Conservation (phyloP, 2,113 vertebrate species). For the Charina bottae region DNA sequence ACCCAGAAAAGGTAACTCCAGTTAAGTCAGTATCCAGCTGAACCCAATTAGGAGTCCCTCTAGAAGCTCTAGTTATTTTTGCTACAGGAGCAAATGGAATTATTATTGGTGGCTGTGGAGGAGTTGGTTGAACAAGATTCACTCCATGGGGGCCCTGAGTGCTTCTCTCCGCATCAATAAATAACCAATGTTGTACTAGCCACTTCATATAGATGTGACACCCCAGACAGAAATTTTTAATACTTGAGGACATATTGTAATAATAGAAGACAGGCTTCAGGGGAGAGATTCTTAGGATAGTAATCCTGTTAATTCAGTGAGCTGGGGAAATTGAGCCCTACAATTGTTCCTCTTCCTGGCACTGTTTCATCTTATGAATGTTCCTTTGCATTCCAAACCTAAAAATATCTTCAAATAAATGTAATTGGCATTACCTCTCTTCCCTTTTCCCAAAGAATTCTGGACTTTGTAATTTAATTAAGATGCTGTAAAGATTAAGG, state of each 20-base stretch:
- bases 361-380: neutral
- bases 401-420: neutral
- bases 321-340: neutral
- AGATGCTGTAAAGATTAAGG: neutral
- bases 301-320: neutral
- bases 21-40: neutral
- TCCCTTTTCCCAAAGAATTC: neutral
- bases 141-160: rapidly evolving
- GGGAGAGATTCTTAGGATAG: neutral
- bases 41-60: neutral
- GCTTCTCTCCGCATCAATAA: neutral
- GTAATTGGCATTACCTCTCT: neutral
- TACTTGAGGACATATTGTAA: neutral
- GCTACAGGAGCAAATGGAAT: neutral
- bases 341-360: neutral
- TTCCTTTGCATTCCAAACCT: neutral
- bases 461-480: neutral
- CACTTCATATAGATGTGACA: neutral
- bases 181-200: neutral
- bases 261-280: neutral
- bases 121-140: neutral
- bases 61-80: neutral
- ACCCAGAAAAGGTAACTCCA: conserved; percentile 18
- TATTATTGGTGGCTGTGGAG: rapidly evolving
- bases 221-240: neutral